Evolutionary conservation across 2,888 invertebrate genomes (phyloP), one percentile per base, ranked within the genome.

Genomic region (Diplazon laetatorius): DNA sequence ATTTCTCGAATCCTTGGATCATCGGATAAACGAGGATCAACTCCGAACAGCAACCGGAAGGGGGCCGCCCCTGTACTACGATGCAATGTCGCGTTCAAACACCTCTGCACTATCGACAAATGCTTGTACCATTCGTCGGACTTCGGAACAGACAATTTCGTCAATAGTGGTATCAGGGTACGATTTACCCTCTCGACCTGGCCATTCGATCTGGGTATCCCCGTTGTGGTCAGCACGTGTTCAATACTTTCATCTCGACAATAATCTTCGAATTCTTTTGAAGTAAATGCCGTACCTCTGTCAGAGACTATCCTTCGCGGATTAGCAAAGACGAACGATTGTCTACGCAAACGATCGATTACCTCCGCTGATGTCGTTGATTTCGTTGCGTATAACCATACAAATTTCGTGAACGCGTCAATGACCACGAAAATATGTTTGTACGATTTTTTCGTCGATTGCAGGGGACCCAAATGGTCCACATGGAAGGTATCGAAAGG

Each of bases 401-500:
- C 77, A 77, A 86, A 88, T 69, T 88, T 88, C 1, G 85, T 77
- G 42, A 77, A 74, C 30, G 68, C 76, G 30, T 75, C 59, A 12
- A 71, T 39, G 37, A 79, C 76, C 6, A 52, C 76, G 44, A 80
- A 73, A 6, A 80, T 30, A 30, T 80, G 80, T 4, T 18, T 57
- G 48, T 74, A 80, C 9, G 25, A 71, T 18, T 77, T 77, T n/a
- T 42, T 73, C 1, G 87, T 88, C 14, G 82, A 76, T 2, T 72
- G 60, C 66, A 89, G 66, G 20, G 88, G 88, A 46, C 87, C 86
- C n/a, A 88, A 39, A 75, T 88, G 84, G 72, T 89, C 89, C 3
- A 86, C 72, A 69, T 89, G 89, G 30, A 82, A 83, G 0, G 86
- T 88, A 30, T 85, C 71, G 4, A 88, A 72, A 20, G 87, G 89